A percentile compares a stretch with the other conserved stretches of the same genome.
Conservation (phyloP, 2,888 invertebrate species). For the Ecliptopera silaceata region DNA sequence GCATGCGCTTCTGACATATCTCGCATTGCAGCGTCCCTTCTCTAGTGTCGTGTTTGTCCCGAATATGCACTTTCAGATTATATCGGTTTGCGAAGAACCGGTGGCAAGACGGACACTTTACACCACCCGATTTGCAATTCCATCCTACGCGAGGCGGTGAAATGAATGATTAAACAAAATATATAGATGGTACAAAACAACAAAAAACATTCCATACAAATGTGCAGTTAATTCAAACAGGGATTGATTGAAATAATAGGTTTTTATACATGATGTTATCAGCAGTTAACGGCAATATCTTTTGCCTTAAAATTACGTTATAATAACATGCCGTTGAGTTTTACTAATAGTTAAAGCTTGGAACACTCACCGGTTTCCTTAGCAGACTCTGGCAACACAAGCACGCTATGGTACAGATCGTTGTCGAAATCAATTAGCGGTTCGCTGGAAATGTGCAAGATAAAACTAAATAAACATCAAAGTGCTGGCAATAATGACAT, state of each 20-base stretch:
- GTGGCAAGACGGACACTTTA: conserved; percentile 85
- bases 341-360: not conserved
- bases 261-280: not conserved
- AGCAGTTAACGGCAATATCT: too few relatives aligned
- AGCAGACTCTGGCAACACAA: conserved; percentile 70
- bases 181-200: not conserved
- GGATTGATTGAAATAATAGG: not conserved
- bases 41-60: conserved; percentile 87
- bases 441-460: conserved; percentile 61
- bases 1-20: conserved; percentile 87
- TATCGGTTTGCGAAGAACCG: conserved; percentile 86
- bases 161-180: conserved; percentile 17
- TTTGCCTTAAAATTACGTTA: too few relatives aligned
- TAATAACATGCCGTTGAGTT: not conserved
- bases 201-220: not conserved
- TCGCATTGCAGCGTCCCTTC: conserved; percentile 86
- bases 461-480: conserved; percentile 29
- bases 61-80: conserved; percentile 88
- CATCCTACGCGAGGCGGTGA: conserved; percentile 51
- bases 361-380: conserved; percentile 68
- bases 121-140: conserved; percentile 79
- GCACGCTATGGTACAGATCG: conserved; percentile 72
- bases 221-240: conserved; percentile 3
- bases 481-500: conserved; percentile 16
- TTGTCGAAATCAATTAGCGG: conserved; percentile 77